A percentile compares a stretch with the other conserved stretches of the same genome.
Conservation (phyloP, 2,113 vertebrate genomes). For the Protobothrops mucrosquamatus region DNA sequence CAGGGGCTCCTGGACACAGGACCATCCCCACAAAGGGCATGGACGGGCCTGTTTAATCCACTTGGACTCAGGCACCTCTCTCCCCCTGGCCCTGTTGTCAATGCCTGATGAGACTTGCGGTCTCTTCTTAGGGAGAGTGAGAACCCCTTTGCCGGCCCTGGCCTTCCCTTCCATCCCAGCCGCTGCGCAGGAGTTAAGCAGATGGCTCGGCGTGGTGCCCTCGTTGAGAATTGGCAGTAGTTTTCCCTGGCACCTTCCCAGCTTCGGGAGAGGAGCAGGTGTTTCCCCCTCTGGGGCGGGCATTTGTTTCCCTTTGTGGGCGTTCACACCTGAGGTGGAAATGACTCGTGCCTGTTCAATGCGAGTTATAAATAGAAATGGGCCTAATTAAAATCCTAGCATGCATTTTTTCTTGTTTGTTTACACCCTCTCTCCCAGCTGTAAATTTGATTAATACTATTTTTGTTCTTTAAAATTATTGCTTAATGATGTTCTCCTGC, state of each 20-base stretch:
- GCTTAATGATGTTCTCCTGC: slow-evolving; percentile 38
- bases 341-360: slow-evolving; percentile 50
- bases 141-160: background rate
- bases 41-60: no score
- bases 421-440: slow-evolving; percentile 51
- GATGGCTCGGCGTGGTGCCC: rapidly evolving
- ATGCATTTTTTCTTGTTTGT: slow-evolving; percentile 50
- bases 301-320: slow-evolving; percentile 46
- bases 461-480: slow-evolving; percentile 40
- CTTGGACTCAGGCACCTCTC: no score
- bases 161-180: background rate
- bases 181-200: background rate
- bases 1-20: background rate
- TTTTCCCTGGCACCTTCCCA: background rate
- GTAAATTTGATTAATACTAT: slow-evolving; percentile 59
- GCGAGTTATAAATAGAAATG: slow-evolving; percentile 62
- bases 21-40: no score
- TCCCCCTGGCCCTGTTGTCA: no score
- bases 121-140: background rate
- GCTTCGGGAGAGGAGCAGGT: slow-evolving; percentile 59
- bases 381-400: slow-evolving; percentile 59
- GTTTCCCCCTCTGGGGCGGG: slow-evolving; percentile 48
- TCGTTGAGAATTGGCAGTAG: background rate
- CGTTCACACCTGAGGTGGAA: slow-evolving; percentile 62
- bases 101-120: background rate